A percentile compares a stretch with the other conserved stretches of the same genome.
Conservation (phyloP, 2,113 vertebrate genomes). For the Erythrolamprus reginae region DNA sequence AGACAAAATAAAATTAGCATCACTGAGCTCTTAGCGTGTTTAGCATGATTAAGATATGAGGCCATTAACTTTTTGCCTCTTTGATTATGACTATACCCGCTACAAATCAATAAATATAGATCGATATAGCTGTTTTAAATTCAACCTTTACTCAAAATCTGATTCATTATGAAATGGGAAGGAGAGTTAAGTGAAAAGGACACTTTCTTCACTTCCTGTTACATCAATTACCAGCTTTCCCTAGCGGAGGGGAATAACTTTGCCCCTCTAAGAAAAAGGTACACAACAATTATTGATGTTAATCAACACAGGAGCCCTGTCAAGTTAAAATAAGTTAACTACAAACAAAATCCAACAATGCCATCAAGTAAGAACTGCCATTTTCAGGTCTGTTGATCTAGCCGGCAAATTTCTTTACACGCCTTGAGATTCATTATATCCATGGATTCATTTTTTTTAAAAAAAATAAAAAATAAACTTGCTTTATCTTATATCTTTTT, state of each 20-base stretch:
- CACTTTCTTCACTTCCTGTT: slow-evolving; percentile 32
- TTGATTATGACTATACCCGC: neutral
- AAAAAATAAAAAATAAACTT: slow-evolving; percentile 37
- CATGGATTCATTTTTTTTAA: slow-evolving; percentile 12
- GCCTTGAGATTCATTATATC: slow-evolving; percentile 64
- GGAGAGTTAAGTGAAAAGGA: slow-evolving; percentile 5
- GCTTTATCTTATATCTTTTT: slow-evolving; percentile 36
- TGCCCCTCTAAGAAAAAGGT: neutral
- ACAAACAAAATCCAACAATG: slow-evolving; percentile 55
- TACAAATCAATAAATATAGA: neutral
- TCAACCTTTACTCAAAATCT: neutral
- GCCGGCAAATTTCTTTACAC: slow-evolving; percentile 58
- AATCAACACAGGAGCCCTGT: slow-evolving; percentile 31
- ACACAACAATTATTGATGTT: neutral
- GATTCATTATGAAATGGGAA: slow-evolving; percentile 15
- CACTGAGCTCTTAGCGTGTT: neutral
- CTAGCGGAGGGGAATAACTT: neutral
- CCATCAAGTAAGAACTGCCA: slow-evolving; percentile 55
- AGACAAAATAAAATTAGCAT: neutral
- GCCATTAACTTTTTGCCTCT: neutral
- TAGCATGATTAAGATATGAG: neutral
- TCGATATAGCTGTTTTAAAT: neutral
- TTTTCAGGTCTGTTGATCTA: slow-evolving; percentile 54
- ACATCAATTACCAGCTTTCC: slow-evolving; percentile 33
- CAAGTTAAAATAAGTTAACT: slow-evolving; percentile 44